phyloP scores from a whole-genome alignment of 92 coral and sea anemone genomes.

The Epizoanthus ramosus region DNA sequence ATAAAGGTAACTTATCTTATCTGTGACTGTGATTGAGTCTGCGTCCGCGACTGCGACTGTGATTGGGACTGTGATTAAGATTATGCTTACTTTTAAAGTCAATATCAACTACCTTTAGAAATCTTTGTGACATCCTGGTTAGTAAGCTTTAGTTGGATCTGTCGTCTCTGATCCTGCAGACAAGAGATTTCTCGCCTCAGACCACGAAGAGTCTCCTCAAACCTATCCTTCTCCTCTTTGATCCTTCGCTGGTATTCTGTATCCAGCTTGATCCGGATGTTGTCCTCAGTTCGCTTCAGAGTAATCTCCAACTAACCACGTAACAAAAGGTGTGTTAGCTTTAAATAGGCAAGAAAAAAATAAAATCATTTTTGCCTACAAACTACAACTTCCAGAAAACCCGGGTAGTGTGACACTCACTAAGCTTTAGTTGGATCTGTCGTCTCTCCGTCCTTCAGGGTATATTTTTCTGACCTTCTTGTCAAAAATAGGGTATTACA shows the following conservation, averaged over 20 bases:
- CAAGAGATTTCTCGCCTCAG: slow-evolving; percentile 82
- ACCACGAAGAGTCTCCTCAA: slow-evolving; percentile 71
- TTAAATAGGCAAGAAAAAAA: neutral
- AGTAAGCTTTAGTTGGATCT: slow-evolving; percentile 80
- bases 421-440: too few relatives aligned
- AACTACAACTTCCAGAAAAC: too few relatives aligned
- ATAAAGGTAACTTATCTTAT: too few relatives aligned
- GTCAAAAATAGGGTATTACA: too few relatives aligned
- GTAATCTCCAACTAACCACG: slow-evolving; percentile 41
- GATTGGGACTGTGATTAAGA: too few relatives aligned
- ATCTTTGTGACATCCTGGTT: slow-evolving; percentile 43
- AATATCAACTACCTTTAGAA: slow-evolving; percentile 17
- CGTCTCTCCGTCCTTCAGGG: too few relatives aligned
- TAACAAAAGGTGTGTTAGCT: neutral
- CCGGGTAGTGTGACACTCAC: too few relatives aligned
- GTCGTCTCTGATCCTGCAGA: slow-evolving; percentile 88
- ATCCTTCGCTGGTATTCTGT: slow-evolving; percentile 49
- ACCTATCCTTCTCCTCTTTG: slow-evolving; percentile 64
- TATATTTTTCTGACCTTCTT: too few relatives aligned
- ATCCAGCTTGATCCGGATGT: slow-evolving; percentile 57
- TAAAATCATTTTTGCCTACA: too few relatives aligned
- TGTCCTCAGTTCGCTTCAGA: slow-evolving; percentile 53
- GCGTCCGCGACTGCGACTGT: too few relatives aligned
- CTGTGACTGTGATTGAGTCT: too few relatives aligned
- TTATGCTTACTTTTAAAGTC: too few relatives aligned